A percentile compares a stretch with the other conserved stretches of the same genome.
phyloP scores from a whole-genome alignment of 2,113 vertebrate species.

The Monopterus albus region DNA sequence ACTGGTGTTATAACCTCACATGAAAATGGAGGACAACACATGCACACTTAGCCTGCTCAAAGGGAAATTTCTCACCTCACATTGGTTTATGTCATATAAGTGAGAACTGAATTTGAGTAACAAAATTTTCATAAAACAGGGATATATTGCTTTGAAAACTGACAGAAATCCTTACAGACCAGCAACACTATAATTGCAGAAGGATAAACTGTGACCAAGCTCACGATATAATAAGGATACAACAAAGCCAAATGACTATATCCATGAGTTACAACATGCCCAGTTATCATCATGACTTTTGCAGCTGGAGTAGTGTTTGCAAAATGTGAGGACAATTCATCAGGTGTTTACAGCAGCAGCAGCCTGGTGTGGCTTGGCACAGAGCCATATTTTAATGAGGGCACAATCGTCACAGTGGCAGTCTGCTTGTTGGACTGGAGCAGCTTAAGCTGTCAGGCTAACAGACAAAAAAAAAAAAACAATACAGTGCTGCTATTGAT shows the following conservation, averaged over 20 bases:
- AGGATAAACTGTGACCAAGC: conserved; percentile 5
- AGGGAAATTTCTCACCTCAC: neutral
- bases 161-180: conserved; percentile 2
- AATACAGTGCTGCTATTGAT: conserved; percentile 23
- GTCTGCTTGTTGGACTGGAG: conserved; percentile 36
- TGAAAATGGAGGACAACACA: neutral
- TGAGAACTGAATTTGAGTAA: neutral
- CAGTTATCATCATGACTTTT: neutral
- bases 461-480: conserved; percentile 15
- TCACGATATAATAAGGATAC: too few relatives aligned
- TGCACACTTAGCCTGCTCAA: neutral
- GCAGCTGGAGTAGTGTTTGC: neutral
- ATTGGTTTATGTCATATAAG: neutral
- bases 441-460: conserved; percentile 42
- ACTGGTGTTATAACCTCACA: conserved; percentile 1
- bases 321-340: conserved; percentile 8
- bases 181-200: neutral
- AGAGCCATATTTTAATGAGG: conserved; percentile 64
- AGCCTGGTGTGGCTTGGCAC: conserved; percentile 50
- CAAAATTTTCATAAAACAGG: neutral
- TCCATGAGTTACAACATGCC: neutral
- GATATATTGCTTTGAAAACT: neutral
- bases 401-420: conserved; percentile 52
- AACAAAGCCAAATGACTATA: too few relatives aligned
- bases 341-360: conserved; percentile 29